Conservation (phyloP, 1,140 invertebrate species). For the Penaeus japonicus region DNA sequence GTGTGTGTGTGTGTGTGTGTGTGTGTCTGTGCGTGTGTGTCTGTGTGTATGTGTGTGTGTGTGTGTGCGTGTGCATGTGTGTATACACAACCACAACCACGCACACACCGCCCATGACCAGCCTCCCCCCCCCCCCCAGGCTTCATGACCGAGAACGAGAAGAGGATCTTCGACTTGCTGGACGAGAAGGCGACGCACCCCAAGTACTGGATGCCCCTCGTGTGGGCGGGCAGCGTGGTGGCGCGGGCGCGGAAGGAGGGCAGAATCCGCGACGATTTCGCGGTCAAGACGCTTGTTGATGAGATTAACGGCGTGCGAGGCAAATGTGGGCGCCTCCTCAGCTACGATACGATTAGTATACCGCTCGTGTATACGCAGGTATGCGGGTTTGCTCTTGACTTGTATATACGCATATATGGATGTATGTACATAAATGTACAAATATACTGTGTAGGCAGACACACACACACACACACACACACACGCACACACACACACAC, state of each 20-base stretch:
- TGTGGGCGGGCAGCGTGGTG: conserved; percentile 69
- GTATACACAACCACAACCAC: too few species aligned
- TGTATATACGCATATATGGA: neutral
- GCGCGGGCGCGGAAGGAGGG: conserved; percentile 69
- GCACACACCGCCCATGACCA: too few species aligned
- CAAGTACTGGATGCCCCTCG: conserved; percentile 90
- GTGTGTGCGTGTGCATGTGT: neutral
- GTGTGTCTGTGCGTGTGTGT: neutral
- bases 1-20: too few species aligned
- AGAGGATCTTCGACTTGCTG: conserved; percentile 78
- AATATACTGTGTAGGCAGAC: too few species aligned
- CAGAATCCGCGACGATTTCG: conserved; percentile 69
- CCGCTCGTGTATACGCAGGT: conserved; percentile 70
- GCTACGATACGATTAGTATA: conserved; percentile 70
- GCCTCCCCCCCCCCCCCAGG: conserved; percentile 19
- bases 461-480: too few species aligned
- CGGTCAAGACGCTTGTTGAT: conserved; percentile 66
- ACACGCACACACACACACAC: too few species aligned
- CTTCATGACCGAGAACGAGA: conserved; percentile 83
- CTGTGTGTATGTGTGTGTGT: neutral
- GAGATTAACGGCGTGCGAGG: conserved; percentile 69
- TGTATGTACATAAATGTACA: too few species aligned
- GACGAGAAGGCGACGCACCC: conserved; percentile 84
- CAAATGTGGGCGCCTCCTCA: conserved; percentile 73
- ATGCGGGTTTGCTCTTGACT: conserved; percentile 35